These are phyloP conservation scores for Lucilia sericata DNA, from an alignment of 1,140 invertebrate species.

Conservation along the genomic window DNA sequence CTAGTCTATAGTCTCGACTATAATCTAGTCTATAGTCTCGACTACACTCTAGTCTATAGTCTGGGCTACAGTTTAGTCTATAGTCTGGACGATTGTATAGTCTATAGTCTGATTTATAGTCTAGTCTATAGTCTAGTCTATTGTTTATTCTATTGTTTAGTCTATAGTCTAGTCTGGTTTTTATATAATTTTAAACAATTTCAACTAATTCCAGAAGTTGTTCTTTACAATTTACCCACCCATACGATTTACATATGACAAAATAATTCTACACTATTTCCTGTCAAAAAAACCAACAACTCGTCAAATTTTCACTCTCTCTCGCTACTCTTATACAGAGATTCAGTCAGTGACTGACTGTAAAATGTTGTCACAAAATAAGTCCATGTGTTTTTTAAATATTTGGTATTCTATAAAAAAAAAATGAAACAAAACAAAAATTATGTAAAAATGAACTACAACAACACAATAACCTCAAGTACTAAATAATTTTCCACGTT, in stretches of 20 bases:
- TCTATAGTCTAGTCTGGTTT: too few relatives aligned
- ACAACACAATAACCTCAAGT: not conserved
- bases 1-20: too few relatives aligned
- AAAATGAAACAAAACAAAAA: too few relatives aligned
- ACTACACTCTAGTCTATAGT: too few relatives aligned
- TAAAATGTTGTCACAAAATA: not conserved
- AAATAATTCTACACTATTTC: conserved; percentile 5
- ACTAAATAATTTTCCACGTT: conserved; percentile 38
- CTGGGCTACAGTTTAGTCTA: too few relatives aligned
- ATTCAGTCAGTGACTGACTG: not conserved
- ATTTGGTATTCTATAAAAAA: not conserved
- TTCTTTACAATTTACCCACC: not conserved
- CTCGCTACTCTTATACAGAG: not conserved
- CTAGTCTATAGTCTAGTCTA: too few relatives aligned
- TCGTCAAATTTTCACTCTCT: not conserved
- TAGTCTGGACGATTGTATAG: too few relatives aligned
- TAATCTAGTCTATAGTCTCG: too few relatives aligned
- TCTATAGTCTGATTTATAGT: too few relatives aligned
- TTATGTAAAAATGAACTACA: not conserved
- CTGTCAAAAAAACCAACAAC: not conserved
- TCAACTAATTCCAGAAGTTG: too few relatives aligned
- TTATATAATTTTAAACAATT: too few relatives aligned
- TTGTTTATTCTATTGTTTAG: too few relatives aligned
- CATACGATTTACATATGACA: not conserved
- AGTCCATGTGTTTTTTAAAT: not conserved